Conservation (phyloP, 2,113 vertebrate genomes). For the Lates calcarifer region DNA sequence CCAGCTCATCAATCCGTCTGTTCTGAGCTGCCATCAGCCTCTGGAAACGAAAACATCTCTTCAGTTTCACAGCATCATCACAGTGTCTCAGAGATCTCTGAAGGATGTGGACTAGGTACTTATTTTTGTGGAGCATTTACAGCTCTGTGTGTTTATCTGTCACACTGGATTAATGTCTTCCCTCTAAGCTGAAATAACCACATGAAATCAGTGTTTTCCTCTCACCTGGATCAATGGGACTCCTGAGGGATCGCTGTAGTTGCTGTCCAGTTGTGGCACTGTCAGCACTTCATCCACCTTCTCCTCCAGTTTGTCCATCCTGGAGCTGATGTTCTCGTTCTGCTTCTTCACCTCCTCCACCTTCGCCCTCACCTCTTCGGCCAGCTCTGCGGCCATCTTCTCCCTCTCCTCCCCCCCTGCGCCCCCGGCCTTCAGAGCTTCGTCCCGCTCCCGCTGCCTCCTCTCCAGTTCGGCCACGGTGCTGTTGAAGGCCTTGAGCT, state of each 20-base stretch:
- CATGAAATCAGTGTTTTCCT: neutral
- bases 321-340: slow-evolving; percentile 66
- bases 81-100: too few relatives aligned
- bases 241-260: slow-evolving; percentile 49
- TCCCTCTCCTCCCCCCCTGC: slow-evolving; percentile 67
- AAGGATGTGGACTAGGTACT: too few relatives aligned
- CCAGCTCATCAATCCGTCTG: slow-evolving; percentile 86
- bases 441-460: slow-evolving; percentile 71
- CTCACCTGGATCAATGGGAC: slow-evolving; percentile 76
- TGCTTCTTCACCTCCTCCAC: slow-evolving; percentile 77
- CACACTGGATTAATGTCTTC: neutral
- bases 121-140: too few relatives aligned
- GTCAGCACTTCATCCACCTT: slow-evolving; percentile 58
- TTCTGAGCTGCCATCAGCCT: slow-evolving; percentile 86
- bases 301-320: slow-evolving; percentile 83
- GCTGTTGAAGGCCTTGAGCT: slow-evolving; percentile 85
- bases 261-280: slow-evolving; percentile 45
- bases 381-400: slow-evolving; percentile 62
- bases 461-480: slow-evolving; percentile 81
- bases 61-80: neutral
- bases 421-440: slow-evolving; percentile 57
- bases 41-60: slow-evolving; percentile 58
- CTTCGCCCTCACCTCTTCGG: slow-evolving; percentile 63
- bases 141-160: too few relatives aligned
- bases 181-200: neutral